Evolutionary conservation across 2,797 vertebrate species (phyloP).

Genomic region (Lithobates sylvaticus): DNA sequence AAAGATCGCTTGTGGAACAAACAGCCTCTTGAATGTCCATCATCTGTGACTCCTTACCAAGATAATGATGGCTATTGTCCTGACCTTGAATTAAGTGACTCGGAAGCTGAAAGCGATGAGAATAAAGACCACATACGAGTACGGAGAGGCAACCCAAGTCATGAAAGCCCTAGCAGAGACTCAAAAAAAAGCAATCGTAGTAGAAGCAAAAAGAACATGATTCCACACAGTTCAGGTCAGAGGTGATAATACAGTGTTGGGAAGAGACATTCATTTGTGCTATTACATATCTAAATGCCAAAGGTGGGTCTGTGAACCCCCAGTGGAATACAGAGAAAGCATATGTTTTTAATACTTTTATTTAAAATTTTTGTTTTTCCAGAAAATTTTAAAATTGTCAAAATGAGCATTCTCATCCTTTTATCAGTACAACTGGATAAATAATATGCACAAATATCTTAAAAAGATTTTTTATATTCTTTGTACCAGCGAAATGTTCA

Average conservation of each 20-base stretch:
- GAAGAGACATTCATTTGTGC: slow-evolving; percentile 55
- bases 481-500: slow-evolving; percentile 57
- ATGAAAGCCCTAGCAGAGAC: slow-evolving; percentile 76
- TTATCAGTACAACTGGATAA: neutral
- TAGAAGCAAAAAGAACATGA: slow-evolving; percentile 81
- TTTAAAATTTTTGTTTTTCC: slow-evolving; percentile 13
- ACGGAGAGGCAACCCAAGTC: slow-evolving; percentile 74
- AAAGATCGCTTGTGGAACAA: slow-evolving; percentile 89
- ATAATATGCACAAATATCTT: slow-evolving; percentile 30
- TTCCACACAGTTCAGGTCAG: slow-evolving; percentile 85
- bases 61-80: slow-evolving; percentile 97
- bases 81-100: slow-evolving; percentile 95
- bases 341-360: neutral
- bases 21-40: slow-evolving; percentile 76
- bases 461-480: slow-evolving; percentile 15
- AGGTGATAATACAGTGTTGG: slow-evolving; percentile 86
- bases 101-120: slow-evolving; percentile 91
- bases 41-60: slow-evolving; percentile 80
- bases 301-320: slow-evolving; percentile 65
- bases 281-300: slow-evolving; percentile 66
- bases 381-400: slow-evolving; percentile 2
- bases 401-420: neutral
- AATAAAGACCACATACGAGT: slow-evolving; percentile 78
- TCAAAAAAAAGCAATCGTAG: slow-evolving; percentile 76
- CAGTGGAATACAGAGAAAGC: slow-evolving; percentile 11